Conservation (phyloP, 2,113 vertebrate genomes). For the Syngnathus floridae region DNA sequence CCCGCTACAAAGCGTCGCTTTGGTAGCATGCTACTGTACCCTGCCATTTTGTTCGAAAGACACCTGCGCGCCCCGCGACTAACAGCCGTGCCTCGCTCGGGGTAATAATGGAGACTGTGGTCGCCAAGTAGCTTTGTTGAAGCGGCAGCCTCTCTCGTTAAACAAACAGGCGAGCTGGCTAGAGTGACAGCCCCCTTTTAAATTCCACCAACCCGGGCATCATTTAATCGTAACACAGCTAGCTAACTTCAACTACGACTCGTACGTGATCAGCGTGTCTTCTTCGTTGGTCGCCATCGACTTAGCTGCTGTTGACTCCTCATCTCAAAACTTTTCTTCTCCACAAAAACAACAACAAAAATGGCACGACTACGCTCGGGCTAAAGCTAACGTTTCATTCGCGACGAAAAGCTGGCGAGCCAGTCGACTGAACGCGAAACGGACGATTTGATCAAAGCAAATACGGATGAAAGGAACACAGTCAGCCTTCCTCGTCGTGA, state of each 20-base stretch:
- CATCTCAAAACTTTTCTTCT: conserved; percentile 53
- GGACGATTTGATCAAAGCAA: conserved; percentile 11
- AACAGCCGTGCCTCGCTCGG: neutral
- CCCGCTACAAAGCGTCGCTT: conserved; percentile 69
- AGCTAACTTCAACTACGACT: neutral
- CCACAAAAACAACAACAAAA: conserved; percentile 35
- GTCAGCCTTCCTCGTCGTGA: conserved; percentile 47
- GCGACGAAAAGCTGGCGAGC: neutral
- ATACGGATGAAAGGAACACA: conserved; percentile 40
- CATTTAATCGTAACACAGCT: conserved; percentile 19
- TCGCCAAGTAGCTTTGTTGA: neutral
- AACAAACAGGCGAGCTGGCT: conserved; percentile 34
- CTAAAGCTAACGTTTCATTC: neutral
- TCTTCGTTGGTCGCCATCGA: conserved; percentile 28
- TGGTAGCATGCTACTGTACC: conserved; percentile 65
- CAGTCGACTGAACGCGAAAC: neutral
- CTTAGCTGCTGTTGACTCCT: conserved; percentile 35
- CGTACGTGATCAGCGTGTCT: neutral
- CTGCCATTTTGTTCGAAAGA: conserved; percentile 50
- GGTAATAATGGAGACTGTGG: neutral
- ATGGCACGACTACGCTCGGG: neutral
- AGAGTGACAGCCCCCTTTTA: conserved; percentile 28
- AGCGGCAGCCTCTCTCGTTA: neutral
- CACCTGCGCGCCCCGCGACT: conserved; percentile 16
- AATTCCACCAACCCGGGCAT: conserved; percentile 47